Percentiles rank a stretch among this genome's conserved stretches.
phyloP scores from a whole-genome alignment of 1,140 invertebrate genomes.

The Sitobion miscanthi region DNA sequence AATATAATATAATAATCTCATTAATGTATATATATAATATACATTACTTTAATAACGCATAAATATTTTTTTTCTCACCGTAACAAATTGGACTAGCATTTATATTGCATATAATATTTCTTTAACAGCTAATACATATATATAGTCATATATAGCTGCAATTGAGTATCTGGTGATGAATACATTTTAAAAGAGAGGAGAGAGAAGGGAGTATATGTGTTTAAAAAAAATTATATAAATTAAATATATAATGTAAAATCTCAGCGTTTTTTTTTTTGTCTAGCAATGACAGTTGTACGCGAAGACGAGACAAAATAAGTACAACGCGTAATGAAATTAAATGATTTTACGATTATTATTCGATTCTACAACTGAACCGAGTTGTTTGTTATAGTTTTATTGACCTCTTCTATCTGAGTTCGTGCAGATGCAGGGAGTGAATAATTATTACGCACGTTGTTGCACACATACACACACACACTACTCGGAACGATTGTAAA shows the following conservation, averaged over 20 bases:
- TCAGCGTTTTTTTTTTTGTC: neutral
- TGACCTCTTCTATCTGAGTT: constrained; percentile 8
- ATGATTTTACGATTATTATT: neutral
- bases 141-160: constrained; percentile 6
- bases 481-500: neutral
- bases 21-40: constrained; percentile 18
- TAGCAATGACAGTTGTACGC: neutral
- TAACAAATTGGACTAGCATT: constrained; percentile 56
- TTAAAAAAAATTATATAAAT: constrained; percentile 4
- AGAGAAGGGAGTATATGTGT: neutral
- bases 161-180: constrained; percentile 51
- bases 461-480: neutral
- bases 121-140: constrained; percentile 33
- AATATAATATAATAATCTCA: constrained; percentile 45
- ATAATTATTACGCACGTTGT: constrained; percentile 1
- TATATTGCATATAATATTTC: constrained; percentile 54
- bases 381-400: constrained; percentile 23
- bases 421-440: neutral
- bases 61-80: constrained; percentile 51
- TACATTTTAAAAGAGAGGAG: neutral
- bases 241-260: neutral
- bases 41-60: constrained; percentile 46
- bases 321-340: neutral
- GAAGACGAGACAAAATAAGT: neutral
- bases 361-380: neutral